Base-by-base conservation (phyloP, 2,797 vertebrate genomes). In the Amazona finschi region DNA sequence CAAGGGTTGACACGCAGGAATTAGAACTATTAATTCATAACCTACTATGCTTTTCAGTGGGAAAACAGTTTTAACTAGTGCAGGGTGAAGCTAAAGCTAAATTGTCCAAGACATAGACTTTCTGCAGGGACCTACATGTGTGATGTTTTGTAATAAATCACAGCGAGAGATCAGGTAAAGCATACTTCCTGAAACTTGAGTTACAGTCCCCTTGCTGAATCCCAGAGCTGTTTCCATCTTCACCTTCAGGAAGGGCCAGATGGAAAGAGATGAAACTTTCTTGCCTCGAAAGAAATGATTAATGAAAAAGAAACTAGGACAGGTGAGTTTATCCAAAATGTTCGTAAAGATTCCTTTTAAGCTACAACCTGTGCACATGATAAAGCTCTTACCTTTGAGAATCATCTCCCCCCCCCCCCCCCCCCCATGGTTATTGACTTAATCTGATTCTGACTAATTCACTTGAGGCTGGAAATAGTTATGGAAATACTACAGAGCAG, bases 401-500 rank as follows among this genome's bases (percentile, higher is more conserved):
- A n/a, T 20, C 13, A 5, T 31, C 21, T 31, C 2, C 18, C 49
- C 49, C 15, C 49, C 8, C 12, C 14, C 12, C 22, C 15, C 4
- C 21, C 9, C 55, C n/a, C 55, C 5, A 20, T 33, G 67, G 24
- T 13, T 46, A 12, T 13, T 57, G 69, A 25, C 30, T 38, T 75
- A 22, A 30, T 18, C 41, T 31, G 41, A 6, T 41, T 61, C 21
- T 43, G 28, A 47, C 61, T 39, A 18, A 43, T 24, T 18, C 6
- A 6, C 38, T 43, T 16, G 30, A 20, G 50, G 52, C 58, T 47
- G 43, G 39, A 47, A 39, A n/a, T 15, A 60, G 62, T 28, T 46
- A 20, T 0, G 21, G 44, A 33, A 58, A 24, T 28, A 31, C 47
- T 24, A 9, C 0, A 9, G 72, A 75, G 47, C 62, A 41, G 52